Evolutionary conservation across 1,140 invertebrate species (phyloP), one percentile per base, ranked within the genome.

Genomic region (Tachypleus tridentatus): DNA sequence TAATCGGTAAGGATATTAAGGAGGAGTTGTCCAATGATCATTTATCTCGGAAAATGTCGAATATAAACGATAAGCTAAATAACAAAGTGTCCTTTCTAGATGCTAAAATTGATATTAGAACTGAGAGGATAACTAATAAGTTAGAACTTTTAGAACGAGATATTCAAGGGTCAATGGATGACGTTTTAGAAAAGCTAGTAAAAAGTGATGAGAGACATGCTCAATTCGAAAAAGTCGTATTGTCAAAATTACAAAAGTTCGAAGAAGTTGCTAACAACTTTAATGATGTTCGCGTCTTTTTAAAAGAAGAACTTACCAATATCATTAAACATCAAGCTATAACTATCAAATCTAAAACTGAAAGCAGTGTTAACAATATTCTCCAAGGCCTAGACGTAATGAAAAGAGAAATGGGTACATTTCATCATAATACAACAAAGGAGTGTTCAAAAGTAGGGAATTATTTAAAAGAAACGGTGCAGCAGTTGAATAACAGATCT

Each of bases 11-110:
- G 65, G 72, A 76, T 60, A 74, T 77, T 54, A 78, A 77, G 67
- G 74, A 77, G 60, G 77, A 80, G 59, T 69, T 79, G n/a, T 69
- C 72, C 0, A 73, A 67, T 29, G 78, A 77, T 3, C 75, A 78
- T 58, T 59, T 78, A 4, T 64, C 69, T 29, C 72, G 75, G 57
- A 77, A 76, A 68, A 67, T 79, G 5, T 78, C 80, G 65, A 69
- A 69, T 9, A 65, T 74, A 9, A 76, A 76, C 57, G 80, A 80
- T 47, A 72, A 77, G 49, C 61, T 79, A 5, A 76, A 71, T 51
- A 76, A 78, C 64, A 72, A 74, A 62, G 57, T 79, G 48, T 67
- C 69, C 8, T 76, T 74, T 62, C 70, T 77, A 11, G 78, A 80
- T 62, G 68, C 70, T 9, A 74, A 76, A 61, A 29, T 29, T 29